Conservation (phyloP, 2,888 invertebrate genomes). For the Nomada hirtipes region DNA sequence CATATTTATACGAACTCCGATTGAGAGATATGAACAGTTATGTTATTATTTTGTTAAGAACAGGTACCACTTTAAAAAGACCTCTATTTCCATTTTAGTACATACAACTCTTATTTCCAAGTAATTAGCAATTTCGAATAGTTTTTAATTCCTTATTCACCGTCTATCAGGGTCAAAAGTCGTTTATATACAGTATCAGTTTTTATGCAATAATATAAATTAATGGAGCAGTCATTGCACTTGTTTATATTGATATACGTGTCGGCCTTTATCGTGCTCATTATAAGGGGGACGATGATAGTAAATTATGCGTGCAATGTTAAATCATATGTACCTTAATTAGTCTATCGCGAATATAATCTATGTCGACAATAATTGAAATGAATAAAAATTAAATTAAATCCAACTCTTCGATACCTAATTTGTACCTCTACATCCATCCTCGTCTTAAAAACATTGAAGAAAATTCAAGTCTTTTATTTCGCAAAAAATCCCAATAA, state of each 20-base stretch:
- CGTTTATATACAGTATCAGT: background rate
- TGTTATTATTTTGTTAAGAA: no score
- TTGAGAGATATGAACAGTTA: no score
- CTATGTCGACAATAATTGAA: background rate
- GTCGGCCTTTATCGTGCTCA: conserved; percentile 22
- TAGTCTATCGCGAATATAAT: conserved; percentile 1
- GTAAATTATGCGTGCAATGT: conserved; percentile 22
- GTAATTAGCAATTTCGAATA: background rate
- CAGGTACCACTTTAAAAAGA: no score
- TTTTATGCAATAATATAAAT: conserved; percentile 3
- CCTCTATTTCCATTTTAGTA: background rate
- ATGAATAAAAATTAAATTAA: no score
- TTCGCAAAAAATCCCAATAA: background rate
- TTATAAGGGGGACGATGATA: conserved; percentile 1
- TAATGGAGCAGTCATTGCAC: conserved; percentile 5
- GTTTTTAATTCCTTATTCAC: background rate
- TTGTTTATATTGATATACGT: background rate
- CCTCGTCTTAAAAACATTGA: no score
- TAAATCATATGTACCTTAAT: conserved; percentile 4
- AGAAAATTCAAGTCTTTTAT: background rate
- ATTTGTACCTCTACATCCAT: no score
- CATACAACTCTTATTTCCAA: background rate
- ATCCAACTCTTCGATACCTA: no score
- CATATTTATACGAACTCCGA: no score
- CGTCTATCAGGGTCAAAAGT: conserved; percentile 16